A percentile compares a stretch with the other conserved stretches of the same genome.
phyloP scores from a whole-genome alignment of 2,797 vertebrate genomes.

The Bovichtus diacanthus region DNA sequence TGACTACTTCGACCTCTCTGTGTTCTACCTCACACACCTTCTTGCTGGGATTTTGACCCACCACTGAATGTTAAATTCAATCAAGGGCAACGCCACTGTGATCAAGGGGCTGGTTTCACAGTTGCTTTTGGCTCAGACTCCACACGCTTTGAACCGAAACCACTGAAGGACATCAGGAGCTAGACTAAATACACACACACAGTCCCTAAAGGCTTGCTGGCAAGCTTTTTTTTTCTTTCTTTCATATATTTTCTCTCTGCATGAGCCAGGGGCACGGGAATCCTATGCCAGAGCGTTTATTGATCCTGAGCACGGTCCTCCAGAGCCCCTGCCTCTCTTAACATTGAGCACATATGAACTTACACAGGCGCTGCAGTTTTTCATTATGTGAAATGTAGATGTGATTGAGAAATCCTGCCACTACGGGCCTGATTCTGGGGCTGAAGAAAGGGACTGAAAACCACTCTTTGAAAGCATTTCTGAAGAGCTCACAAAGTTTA shows the following conservation, averaged over 20 bases:
- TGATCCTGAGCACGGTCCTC: conserved; percentile 61
- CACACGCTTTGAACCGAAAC: conserved; percentile 54
- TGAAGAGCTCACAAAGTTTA: conserved; percentile 19
- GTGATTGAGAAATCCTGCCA: conserved; percentile 51
- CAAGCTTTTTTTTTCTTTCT: conserved; percentile 37
- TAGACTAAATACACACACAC: conserved; percentile 58
- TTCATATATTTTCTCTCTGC: conserved; percentile 61
- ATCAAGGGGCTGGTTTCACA: conserved; percentile 63
- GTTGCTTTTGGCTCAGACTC: conserved; percentile 63
- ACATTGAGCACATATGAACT: conserved; percentile 62
- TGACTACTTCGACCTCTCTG: conserved; percentile 26
- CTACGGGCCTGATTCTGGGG: background rate
- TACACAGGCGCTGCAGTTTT: conserved; percentile 66
- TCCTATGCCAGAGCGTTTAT: conserved; percentile 55
- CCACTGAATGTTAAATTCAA: conserved; percentile 58
- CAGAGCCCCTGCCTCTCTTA: conserved; percentile 55
- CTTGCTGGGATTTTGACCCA: conserved; percentile 29
- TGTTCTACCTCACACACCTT: conserved; percentile 49
- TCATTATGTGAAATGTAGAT: conserved; percentile 69
- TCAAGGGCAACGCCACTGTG: conserved; percentile 55
- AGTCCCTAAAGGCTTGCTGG: conserved; percentile 47
- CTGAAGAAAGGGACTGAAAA: conserved; percentile 27
- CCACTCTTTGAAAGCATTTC: conserved; percentile 40
- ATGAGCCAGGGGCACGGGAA: conserved; percentile 47
- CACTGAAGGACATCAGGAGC: conserved; percentile 45